phyloP scores from a whole-genome alignment of 2,113 vertebrate genomes.

The Riparia riparia region DNA sequence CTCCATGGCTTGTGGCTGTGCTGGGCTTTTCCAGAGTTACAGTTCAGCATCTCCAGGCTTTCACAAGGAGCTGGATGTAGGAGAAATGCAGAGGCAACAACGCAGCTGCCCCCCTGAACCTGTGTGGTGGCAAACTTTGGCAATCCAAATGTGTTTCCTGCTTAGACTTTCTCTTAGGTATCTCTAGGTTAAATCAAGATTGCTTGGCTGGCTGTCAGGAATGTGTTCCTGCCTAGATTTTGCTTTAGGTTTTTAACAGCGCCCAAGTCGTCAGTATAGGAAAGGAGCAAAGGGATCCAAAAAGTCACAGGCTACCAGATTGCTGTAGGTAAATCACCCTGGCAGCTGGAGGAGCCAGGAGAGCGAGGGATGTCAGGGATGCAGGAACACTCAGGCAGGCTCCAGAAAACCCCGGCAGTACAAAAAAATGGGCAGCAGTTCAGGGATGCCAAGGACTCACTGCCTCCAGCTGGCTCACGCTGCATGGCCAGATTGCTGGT shows the following conservation, averaged over 20 bases:
- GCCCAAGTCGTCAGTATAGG: neutral
- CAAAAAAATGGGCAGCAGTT: neutral
- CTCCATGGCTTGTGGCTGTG: neutral
- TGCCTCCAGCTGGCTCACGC: neutral
- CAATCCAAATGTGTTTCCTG: neutral
- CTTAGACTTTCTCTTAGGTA: neutral
- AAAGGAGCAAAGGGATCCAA: neutral
- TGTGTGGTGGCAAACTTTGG: neutral
- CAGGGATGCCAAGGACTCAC: neutral
- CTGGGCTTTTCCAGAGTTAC: neutral
- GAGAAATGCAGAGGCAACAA: neutral
- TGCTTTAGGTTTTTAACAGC: neutral
- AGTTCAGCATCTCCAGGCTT: neutral
- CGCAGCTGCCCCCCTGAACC: neutral
- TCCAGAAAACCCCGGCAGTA: neutral
- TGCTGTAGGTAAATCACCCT: neutral
- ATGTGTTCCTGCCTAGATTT: neutral
- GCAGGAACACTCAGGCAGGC: neutral
- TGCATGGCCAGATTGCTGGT: fast-evolving
- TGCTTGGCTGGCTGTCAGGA: neutral
- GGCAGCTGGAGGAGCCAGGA: neutral
- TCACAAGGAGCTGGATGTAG: fast-evolving
- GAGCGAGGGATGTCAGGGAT: neutral
- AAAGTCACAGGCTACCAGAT: neutral
- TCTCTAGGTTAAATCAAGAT: neutral